A percentile compares a stretch with the other conserved stretches of the same genome.
Evolutionary conservation across 2,113 vertebrate genomes (phyloP).

Genomic region (Microtus richardsoni): DNA sequence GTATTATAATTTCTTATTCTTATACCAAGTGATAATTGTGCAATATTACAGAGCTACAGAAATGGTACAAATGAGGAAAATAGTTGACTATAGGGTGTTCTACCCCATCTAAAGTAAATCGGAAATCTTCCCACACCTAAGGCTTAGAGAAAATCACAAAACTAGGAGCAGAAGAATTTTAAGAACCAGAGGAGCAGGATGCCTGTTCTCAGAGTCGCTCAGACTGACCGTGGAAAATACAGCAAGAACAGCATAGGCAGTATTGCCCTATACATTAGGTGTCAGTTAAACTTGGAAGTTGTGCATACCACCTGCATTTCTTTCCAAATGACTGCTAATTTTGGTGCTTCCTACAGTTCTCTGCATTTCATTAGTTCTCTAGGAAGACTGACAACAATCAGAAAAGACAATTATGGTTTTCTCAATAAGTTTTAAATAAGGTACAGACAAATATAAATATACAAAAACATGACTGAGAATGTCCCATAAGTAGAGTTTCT

Average conservation of each 20-base stretch:
- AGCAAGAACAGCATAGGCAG: background rate
- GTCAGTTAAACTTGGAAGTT: background rate
- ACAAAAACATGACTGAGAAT: background rate
- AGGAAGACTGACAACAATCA: background rate
- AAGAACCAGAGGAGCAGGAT: background rate
- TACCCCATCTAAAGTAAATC: too few species aligned
- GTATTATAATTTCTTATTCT: too few species aligned
- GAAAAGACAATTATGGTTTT: background rate
- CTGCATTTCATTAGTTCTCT: background rate
- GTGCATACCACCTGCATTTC: background rate
- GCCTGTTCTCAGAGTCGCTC: background rate
- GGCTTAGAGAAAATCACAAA: too few species aligned
- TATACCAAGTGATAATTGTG: too few species aligned
- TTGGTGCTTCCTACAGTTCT: background rate
- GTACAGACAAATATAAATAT: background rate
- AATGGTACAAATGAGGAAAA: too few species aligned
- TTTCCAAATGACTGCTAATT: background rate
- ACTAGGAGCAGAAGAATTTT: too few species aligned
- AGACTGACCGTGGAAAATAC: background rate
- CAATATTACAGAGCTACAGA: too few species aligned
- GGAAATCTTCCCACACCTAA: too few species aligned
- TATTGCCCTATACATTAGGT: background rate
- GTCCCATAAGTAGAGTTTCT: background rate
- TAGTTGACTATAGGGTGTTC: too few species aligned
- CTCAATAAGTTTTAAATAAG: background rate